These are phyloP conservation scores for Drosophila nigromelanica DNA, from an alignment of 1,140 invertebrate genomes.

Conservation along the genomic window DNA sequence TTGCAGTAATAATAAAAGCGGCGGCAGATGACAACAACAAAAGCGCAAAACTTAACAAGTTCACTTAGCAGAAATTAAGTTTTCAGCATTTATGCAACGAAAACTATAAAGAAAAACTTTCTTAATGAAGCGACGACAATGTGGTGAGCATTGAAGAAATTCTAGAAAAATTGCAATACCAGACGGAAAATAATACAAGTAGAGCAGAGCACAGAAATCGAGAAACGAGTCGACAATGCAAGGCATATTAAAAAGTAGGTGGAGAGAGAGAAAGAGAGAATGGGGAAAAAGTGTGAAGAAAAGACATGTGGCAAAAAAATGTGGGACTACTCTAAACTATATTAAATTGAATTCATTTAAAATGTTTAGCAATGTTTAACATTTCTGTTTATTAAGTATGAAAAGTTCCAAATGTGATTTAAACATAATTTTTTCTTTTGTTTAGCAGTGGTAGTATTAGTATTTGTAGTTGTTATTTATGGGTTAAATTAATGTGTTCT, in stretches of 20 bases:
- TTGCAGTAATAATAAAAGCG: conserved; percentile 55
- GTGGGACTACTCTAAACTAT: too few relatives aligned
- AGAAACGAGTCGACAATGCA: conserved; percentile 1
- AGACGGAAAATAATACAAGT: conserved; percentile 9
- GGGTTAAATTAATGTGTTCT: too few relatives aligned
- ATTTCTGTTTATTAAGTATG: too few relatives aligned
- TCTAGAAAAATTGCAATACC: conserved; percentile 13
- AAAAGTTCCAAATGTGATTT: too few relatives aligned
- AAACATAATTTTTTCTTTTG: too few relatives aligned
- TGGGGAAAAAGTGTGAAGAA: background rate
- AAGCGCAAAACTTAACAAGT: conserved; percentile 74
- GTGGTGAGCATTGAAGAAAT: conserved; percentile 68
- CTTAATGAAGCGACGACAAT: conserved; percentile 80
- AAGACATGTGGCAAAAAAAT: too few relatives aligned
- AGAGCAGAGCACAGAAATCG: conserved; percentile 16
- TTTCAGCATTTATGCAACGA: conserved; percentile 79
- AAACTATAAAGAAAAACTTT: conserved; percentile 81
- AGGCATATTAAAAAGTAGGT: conserved; percentile 9
- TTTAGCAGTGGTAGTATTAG: too few relatives aligned
- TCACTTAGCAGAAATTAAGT: conserved; percentile 81
- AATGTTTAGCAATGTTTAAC: too few relatives aligned
- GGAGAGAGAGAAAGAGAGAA: background rate
- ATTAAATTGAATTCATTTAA: too few relatives aligned
- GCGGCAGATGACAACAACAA: conserved; percentile 44
- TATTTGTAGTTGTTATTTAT: too few relatives aligned